Percentiles rank a stretch among this genome's conserved stretches.
Evolutionary conservation across 53 echinoderm and acorn worm genomes (phyloP).

Genomic region (Holothuria scabra): DNA sequence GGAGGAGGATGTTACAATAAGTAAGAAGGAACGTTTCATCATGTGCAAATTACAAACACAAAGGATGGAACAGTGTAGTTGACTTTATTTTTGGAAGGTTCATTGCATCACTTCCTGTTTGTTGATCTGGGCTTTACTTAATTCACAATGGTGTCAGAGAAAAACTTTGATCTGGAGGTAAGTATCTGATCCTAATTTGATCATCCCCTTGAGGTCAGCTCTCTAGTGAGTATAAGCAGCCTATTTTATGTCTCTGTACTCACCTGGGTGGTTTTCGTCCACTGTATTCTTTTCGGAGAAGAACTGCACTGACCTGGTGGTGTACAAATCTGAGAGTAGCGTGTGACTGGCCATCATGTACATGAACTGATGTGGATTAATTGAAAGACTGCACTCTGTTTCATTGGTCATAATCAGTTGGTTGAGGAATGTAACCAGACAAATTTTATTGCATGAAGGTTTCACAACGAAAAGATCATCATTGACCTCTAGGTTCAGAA

Average conservation of each 20-base stretch:
- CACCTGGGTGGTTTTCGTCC: constrained; percentile 61
- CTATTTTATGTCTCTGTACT: background rate
- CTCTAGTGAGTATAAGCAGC: too few species aligned
- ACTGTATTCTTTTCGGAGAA: constrained; percentile 41
- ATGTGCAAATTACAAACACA: too few species aligned
- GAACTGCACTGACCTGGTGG: constrained; percentile 73
- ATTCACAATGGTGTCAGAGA: too few species aligned
- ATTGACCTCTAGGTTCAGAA: constrained; percentile 9
- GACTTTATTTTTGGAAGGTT: too few species aligned
- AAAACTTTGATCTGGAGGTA: too few species aligned
- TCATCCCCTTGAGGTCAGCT: too few species aligned
- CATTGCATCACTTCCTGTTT: too few species aligned
- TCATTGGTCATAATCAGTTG: constrained; percentile 61
- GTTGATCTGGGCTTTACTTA: too few species aligned
- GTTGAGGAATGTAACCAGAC: constrained; percentile 68
- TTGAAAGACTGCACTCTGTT: constrained; percentile 59
- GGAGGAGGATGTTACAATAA: too few species aligned
- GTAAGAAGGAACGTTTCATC: too few species aligned
- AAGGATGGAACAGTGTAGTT: too few species aligned
- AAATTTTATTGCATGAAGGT: constrained; percentile 78
- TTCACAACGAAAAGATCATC: background rate
- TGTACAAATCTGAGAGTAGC: constrained; percentile 80
- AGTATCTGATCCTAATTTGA: too few species aligned
- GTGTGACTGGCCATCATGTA: constrained; percentile 84
- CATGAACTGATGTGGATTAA: constrained; percentile 74